A percentile compares a stretch with the other conserved stretches of the same genome.
phyloP scores from a whole-genome alignment of 2,113 vertebrate genomes.

The Rhinolophus ferrumequinum region DNA sequence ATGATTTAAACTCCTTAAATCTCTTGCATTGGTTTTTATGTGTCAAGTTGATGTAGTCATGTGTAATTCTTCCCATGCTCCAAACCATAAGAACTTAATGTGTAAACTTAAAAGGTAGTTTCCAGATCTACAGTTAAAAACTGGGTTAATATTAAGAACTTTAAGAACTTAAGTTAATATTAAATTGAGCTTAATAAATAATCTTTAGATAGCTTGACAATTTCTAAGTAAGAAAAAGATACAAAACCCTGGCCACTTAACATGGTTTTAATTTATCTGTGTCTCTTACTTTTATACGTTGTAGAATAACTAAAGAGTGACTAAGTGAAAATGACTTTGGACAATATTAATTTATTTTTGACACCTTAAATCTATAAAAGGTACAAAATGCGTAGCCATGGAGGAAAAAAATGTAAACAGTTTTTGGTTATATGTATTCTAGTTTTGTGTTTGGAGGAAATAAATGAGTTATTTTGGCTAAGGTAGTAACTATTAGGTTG shows the following conservation, averaged over 20 bases:
- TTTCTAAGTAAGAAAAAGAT: constrained; percentile 1
- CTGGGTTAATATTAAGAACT: not conserved
- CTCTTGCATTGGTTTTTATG: not conserved
- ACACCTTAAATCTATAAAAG: not conserved
- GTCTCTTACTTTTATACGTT: not conserved
- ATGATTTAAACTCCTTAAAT: not conserved
- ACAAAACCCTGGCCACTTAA: not conserved
- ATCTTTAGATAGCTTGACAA: not conserved
- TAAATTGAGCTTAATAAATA: not conserved
- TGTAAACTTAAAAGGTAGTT: not conserved
- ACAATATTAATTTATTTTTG: not conserved
- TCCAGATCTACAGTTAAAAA: not conserved
- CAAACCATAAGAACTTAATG: not conserved
- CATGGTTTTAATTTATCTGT: not conserved
- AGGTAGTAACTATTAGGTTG: not conserved
- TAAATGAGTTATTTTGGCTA: not conserved
- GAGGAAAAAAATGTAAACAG: not conserved
- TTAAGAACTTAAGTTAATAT: not conserved
- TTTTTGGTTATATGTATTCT: not conserved
- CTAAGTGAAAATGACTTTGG: not conserved
- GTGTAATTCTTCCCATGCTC: not conserved
- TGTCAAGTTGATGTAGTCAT: not conserved
- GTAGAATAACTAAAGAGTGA: not conserved
- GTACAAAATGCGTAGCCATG: not conserved
- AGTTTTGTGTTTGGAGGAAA: not conserved